These are phyloP conservation scores for Galeopterus variegatus DNA, from an alignment of 2,113 vertebrate species.

Conservation along the genomic window DNA sequence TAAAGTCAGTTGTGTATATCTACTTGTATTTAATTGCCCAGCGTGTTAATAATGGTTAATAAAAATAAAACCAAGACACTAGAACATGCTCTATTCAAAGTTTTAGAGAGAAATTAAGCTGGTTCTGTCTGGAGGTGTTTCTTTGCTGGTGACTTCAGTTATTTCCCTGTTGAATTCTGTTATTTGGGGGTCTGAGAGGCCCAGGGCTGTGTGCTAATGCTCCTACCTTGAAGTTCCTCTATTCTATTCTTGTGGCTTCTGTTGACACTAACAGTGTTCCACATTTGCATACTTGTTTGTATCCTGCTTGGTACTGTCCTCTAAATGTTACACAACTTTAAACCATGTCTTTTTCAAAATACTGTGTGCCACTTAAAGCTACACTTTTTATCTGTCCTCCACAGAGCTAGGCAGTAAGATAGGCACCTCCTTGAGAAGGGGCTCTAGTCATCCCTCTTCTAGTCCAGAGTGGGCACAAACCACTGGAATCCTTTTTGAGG, in stretches of 20 bases:
- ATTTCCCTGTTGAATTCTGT: neutral
- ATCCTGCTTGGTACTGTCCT: neutral
- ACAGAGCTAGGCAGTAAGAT: neutral
- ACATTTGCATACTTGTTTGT: neutral
- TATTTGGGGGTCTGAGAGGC: neutral
- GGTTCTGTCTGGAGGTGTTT: neutral
- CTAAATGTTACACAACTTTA: neutral
- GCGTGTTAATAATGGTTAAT: neutral
- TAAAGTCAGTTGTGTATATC: neutral
- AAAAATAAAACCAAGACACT: neutral
- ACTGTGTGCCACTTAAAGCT: neutral
- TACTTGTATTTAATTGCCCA: neutral
- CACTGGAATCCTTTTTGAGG: neutral
- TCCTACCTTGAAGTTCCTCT: neutral
- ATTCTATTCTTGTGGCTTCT: neutral
- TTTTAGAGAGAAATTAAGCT: neutral
- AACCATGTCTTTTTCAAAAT: neutral
- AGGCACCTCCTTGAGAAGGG: neutral
- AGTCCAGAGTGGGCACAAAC: neutral
- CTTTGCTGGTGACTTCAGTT: neutral
- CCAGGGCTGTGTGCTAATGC: neutral
- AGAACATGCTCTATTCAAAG: neutral
- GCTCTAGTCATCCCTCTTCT: neutral
- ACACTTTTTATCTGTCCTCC: neutral
- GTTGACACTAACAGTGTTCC: too few relatives aligned